Percentiles rank a stretch among this genome's conserved stretches.
These are phyloP conservation scores for Globodera ellingtonae DNA, from an alignment of 1,140 invertebrate genomes.

Conservation along the genomic window DNA sequence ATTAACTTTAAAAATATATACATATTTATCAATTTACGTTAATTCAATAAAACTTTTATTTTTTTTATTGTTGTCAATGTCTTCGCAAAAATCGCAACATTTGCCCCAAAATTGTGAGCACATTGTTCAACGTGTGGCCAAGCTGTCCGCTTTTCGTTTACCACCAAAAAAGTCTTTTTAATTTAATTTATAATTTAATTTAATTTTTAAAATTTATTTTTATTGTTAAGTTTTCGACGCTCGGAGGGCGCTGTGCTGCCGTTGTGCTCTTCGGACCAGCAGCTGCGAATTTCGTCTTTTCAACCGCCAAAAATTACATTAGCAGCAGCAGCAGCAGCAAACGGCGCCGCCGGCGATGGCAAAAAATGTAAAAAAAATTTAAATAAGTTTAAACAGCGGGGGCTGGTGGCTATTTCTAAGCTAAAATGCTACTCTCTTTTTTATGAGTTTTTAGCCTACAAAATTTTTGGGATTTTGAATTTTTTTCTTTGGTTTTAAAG, in stretches of 20 bases:
- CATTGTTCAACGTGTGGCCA: constrained; percentile 15
- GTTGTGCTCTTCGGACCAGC: background rate
- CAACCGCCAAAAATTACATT: background rate
- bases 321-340: background rate
- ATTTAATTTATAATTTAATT: constrained; percentile 6
- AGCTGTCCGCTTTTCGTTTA: constrained; percentile 11
- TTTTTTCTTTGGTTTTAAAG: no score
- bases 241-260: constrained; percentile 1
- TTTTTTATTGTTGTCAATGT: background rate
- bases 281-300: background rate
- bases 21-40: no score
- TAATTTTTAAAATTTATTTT: constrained; percentile 4
- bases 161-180: constrained; percentile 3
- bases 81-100: background rate
- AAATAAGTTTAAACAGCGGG: no score
- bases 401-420: no score
- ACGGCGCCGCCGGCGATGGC: background rate
- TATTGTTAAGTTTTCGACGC: background rate
- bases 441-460: no score
- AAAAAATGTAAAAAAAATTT: background rate
- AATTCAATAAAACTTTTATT: no score
- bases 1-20: no score
- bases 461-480: no score
- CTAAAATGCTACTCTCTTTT: no score
- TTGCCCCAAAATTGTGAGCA: constrained; percentile 3